These are phyloP conservation scores for Deroplatys truncata DNA, from an alignment of 2,888 invertebrate genomes.

Conservation along the genomic window DNA sequence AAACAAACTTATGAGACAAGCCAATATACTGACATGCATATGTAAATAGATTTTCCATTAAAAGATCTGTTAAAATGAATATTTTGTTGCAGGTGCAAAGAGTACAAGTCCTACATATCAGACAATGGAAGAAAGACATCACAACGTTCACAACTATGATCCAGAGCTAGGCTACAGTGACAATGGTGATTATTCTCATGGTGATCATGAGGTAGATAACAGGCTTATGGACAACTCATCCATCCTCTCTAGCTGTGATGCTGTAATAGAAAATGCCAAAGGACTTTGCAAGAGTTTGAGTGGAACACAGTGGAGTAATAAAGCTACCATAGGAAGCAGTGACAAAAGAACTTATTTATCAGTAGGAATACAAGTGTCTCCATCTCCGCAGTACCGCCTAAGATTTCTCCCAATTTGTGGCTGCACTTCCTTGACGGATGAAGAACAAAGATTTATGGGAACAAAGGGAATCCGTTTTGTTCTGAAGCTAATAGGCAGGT, in stretches of 20 bases:
- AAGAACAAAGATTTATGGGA: constrained; percentile 10
- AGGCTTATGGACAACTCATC: neutral
- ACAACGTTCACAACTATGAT: neutral
- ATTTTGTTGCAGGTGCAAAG: neutral
- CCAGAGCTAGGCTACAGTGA: neutral
- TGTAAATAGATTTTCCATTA: too few species aligned
- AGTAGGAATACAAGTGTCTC: constrained; percentile 46
- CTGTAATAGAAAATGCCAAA: neutral
- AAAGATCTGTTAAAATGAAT: neutral
- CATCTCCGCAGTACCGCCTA: constrained; percentile 51
- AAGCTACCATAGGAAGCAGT: neutral
- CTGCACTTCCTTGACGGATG: neutral
- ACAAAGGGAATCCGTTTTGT: neutral
- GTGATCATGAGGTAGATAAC: neutral
- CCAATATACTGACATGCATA: too few species aligned
- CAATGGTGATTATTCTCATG: neutral
- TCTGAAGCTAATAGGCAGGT: constrained; percentile 39
- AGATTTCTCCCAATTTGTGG: constrained; percentile 51
- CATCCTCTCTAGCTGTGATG: neutral
- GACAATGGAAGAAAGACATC: neutral
- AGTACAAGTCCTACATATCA: neutral
- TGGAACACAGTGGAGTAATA: neutral
- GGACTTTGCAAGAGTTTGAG: neutral
- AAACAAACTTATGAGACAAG: too few species aligned
- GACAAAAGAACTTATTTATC: neutral